phyloP scores from a whole-genome alignment of 2,888 invertebrate species.

The Lasioglossum morio region DNA sequence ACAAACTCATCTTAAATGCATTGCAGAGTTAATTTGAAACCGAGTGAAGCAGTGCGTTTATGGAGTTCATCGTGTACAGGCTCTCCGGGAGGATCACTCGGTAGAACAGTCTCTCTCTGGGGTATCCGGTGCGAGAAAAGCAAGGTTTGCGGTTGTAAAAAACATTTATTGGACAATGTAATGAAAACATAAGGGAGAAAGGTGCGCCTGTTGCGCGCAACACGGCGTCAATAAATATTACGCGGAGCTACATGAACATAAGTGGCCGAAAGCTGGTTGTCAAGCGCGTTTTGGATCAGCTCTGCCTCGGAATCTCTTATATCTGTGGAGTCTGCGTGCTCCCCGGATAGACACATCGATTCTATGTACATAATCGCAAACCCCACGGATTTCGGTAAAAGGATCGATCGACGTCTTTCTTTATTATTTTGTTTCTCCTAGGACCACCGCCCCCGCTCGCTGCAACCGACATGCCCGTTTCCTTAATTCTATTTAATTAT shows the following conservation, averaged over 20 bases:
- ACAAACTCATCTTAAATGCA: constrained; percentile 6
- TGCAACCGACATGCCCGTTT: constrained; percentile 78
- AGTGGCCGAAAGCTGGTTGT: constrained; percentile 71
- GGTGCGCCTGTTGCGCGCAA: constrained; percentile 65
- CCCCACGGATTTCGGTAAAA: constrained; percentile 53
- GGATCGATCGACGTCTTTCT: background rate
- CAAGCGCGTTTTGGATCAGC: constrained; percentile 2
- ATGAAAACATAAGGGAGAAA: constrained; percentile 74
- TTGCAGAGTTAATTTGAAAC: background rate
- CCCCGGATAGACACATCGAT: constrained; percentile 60
- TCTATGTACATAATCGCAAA: constrained; percentile 75
- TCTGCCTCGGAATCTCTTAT: constrained; percentile 29
- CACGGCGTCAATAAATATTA: constrained; percentile 82
- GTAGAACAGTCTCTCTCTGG: constrained; percentile 22
- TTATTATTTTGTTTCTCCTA: constrained; percentile 17
- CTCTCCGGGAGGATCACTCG: constrained; percentile 20
- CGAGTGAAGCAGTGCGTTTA: background rate
- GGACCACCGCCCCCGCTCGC: constrained; percentile 76
- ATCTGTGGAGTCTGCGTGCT: constrained; percentile 73
- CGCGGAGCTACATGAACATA: constrained; percentile 77
- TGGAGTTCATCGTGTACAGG: background rate
- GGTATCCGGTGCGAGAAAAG: constrained; percentile 49
- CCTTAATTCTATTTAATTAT: constrained; percentile 75
- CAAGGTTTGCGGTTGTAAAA: constrained; percentile 75
- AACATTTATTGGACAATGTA: constrained; percentile 80